phyloP scores from a whole-genome alignment of 2,888 invertebrate genomes.

The Podotricha telesiphe region DNA sequence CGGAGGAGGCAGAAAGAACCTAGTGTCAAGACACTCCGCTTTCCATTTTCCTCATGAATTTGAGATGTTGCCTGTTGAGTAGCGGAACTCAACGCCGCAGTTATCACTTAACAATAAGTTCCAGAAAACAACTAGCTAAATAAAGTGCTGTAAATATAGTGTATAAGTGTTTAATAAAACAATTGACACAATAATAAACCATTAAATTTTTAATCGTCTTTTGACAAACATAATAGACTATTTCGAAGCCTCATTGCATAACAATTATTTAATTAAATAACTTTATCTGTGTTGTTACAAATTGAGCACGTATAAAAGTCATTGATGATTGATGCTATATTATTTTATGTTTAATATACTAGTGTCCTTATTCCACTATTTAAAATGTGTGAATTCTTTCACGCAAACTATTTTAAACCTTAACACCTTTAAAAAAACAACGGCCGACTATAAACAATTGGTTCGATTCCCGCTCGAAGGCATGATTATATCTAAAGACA shows the following conservation, averaged over 20 bases:
- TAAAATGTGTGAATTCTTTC: not conserved
- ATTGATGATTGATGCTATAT: not conserved
- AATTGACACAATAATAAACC: not conserved
- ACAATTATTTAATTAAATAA: conserved; percentile 6
- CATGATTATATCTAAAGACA: no score
- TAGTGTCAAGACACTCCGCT: no score
- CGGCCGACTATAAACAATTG: no score
- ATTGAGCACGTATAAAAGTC: not conserved
- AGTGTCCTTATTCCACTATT: not conserved
- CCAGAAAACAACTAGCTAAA: no score
- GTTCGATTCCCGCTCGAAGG: no score
- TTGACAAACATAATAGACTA: conserved; percentile 13
- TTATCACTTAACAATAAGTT: no score
- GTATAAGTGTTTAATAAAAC: not conserved
- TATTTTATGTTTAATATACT: not conserved
- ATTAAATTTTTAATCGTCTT: conserved; percentile 5
- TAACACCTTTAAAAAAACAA: no score
- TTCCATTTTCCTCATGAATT: no score
- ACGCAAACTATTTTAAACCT: no score
- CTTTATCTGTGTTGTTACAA: not conserved
- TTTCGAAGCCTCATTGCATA: conserved; percentile 2
- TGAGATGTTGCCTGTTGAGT: no score
- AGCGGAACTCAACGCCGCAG: no score
- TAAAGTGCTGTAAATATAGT: not conserved
- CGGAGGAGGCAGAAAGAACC: no score